Percentiles rank a stretch among this genome's conserved stretches.
These are phyloP conservation scores for Microplitis demolitor DNA, from an alignment of 1,140 invertebrate species.

Conservation along the genomic window DNA sequence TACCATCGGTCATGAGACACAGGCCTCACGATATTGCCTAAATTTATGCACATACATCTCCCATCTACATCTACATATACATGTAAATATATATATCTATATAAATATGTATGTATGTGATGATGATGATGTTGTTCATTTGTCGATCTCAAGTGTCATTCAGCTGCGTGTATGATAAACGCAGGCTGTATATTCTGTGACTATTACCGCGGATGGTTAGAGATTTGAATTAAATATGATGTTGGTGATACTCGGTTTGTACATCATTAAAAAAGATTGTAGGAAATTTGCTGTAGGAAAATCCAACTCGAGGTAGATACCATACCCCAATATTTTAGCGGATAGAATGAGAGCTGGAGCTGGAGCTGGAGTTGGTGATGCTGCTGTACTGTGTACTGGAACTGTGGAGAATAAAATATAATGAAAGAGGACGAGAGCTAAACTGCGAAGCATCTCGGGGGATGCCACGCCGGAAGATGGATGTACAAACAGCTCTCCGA, in stretches of 20 bases:
- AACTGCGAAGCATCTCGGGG: neutral
- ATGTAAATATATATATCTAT: neutral
- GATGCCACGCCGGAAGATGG: constrained; percentile 32
- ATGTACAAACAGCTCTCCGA: constrained; percentile 44
- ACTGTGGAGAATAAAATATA: neutral
- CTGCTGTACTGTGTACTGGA: no score
- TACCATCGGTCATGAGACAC: constrained; percentile 22
- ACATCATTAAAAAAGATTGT: no score
- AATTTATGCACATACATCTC: constrained; percentile 17
- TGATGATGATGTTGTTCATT: no score
- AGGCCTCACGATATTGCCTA: constrained; percentile 8
- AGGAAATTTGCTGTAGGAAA: no score
- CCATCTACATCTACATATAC: neutral
- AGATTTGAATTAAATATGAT: no score
- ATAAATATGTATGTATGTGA: no score
- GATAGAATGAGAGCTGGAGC: neutral
- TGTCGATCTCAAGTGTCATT: neutral
- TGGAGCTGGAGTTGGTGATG: neutral
- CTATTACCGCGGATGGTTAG: no score
- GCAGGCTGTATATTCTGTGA: no score
- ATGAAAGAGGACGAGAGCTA: neutral
- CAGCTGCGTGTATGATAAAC: neutral
- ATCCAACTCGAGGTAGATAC: no score
- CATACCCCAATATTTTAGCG: no score
- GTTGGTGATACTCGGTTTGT: no score